These are phyloP conservation scores for Lordiphosa stackelbergi DNA, from an alignment of 1,140 invertebrate species.

Conservation along the genomic window DNA sequence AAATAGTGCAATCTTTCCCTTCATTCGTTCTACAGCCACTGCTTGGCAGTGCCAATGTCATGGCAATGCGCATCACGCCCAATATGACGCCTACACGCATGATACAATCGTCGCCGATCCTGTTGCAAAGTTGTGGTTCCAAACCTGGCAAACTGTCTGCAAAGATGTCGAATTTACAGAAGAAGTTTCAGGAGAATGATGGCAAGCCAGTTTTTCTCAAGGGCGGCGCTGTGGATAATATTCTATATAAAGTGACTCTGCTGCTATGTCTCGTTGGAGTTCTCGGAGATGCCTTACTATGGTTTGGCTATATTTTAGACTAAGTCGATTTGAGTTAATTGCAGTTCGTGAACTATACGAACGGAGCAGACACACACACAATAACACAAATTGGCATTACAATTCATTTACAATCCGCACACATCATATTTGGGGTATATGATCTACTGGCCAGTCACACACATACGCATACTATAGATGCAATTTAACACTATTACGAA, in stretches of 20 bases:
- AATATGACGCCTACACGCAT: not conserved
- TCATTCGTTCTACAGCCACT: slow-evolving; percentile 24
- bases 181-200: slow-evolving; percentile 65
- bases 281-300: slow-evolving; percentile 33
- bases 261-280: slow-evolving; percentile 75
- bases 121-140: slow-evolving; percentile 2
- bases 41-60: slow-evolving; percentile 4
- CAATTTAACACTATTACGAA: too few relatives aligned
- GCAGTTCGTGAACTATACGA: not conserved
- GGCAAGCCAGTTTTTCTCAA: slow-evolving; percentile 82
- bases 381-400: not conserved
- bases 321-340: not conserved
- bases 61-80: not conserved
- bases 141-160: slow-evolving; percentile 32
- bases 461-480: too few relatives aligned
- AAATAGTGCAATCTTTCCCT: not conserved
- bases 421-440: too few relatives aligned
- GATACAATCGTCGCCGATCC: slow-evolving; percentile 8
- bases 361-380: not conserved
- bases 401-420: too few relatives aligned
- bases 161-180: slow-evolving; percentile 74
- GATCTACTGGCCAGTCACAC: too few relatives aligned
- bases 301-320: slow-evolving; percentile 39
- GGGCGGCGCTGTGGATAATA: slow-evolving; percentile 79
- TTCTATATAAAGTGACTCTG: slow-evolving; percentile 77